Base-by-base conservation (phyloP, 1,140 invertebrate genomes). In the Drosophila guanche region DNA sequence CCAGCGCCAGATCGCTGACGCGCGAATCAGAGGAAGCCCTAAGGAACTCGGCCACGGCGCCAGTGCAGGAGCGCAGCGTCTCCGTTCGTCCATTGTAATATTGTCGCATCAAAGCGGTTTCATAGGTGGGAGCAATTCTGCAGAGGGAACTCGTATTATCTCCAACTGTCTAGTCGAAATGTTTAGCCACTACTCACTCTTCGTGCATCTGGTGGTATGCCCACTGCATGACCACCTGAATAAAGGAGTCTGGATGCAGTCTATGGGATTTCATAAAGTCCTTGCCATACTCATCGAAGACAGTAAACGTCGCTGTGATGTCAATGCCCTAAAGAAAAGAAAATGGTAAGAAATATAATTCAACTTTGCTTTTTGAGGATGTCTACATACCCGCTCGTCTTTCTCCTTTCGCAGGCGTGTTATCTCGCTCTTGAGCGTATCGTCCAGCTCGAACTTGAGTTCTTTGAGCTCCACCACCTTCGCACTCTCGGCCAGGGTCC, bases 161-260 rank as follows among this genome's bases (percentile, higher is more conserved):
- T 10, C 1, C 3, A 12, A 8, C 8, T 7, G 5, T 14, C 0
- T 14, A 3, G 4, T 4, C 3, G 7, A 42, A 23, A 0, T 4
- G 10, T 3, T 3, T 4, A 8, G 7, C 0, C 1, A 6, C 4
- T 1, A 45, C 91, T 68, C 71, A 92, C 92, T 89, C 92, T 6
- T 89, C 59, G 76, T 93, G 92, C 52, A 93, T 70, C 53, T 92
- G 91, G 66, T 92, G 94, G 80, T 94, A 95, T 6, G 94, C 92
- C 66, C 94, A 91, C 72, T 95, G 95, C 51, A 95, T 80, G 2
- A 93, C 92, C 69, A 95, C 92, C 90, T 95, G 95, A 14, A 95
- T 91, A 86, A 93, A 94, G 3, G 94, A 92, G 85, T 95, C 94
- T 10, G 94, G 94, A 80, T 95, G 94, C 29, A 94, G 63, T 37